A percentile compares a stretch with the other conserved stretches of the same genome.
Conservation (phyloP, 2,113 vertebrate species). For the Crocuta crocuta region DNA sequence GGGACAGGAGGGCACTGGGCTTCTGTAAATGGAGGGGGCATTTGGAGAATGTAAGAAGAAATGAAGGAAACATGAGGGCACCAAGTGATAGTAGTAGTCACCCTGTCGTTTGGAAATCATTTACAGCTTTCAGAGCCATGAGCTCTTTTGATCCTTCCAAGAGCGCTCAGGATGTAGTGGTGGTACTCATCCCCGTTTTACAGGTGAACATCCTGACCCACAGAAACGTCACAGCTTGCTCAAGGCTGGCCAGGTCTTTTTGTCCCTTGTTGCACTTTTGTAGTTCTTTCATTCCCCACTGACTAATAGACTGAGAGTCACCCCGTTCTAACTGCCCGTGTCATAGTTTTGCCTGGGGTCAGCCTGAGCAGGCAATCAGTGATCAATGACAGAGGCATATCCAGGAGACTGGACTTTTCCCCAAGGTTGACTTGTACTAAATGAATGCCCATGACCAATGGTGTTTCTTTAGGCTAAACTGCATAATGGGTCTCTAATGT, state of each 20-base stretch:
- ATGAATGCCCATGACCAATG: not conserved
- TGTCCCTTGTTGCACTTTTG: not conserved
- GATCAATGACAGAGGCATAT: not conserved
- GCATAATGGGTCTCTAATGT: slow-evolving; percentile 55
- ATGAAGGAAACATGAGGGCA: not conserved
- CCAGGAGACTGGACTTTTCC: slow-evolving; percentile 12
- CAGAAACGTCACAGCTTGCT: not conserved
- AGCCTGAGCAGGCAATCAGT: not conserved
- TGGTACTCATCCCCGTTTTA: not conserved
- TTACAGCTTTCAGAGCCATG: not conserved
- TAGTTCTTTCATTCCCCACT: not conserved
- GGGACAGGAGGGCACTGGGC: not conserved
- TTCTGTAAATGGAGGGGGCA: not conserved
- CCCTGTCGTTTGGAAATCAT: not conserved
- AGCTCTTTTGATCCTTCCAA: not conserved
- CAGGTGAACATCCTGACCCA: not conserved
- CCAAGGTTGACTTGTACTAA: slow-evolving; percentile 26
- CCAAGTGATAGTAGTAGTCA: not conserved
- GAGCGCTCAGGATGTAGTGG: not conserved
- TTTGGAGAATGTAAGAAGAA: not conserved
- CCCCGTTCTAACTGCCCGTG: not conserved
- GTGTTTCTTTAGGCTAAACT: slow-evolving; percentile 52
- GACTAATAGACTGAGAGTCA: not conserved
- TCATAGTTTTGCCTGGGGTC: not conserved
- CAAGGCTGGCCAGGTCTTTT: not conserved